Conservation (phyloP, 2,113 vertebrate species). For the Trochalopteron elliotii region DNA sequence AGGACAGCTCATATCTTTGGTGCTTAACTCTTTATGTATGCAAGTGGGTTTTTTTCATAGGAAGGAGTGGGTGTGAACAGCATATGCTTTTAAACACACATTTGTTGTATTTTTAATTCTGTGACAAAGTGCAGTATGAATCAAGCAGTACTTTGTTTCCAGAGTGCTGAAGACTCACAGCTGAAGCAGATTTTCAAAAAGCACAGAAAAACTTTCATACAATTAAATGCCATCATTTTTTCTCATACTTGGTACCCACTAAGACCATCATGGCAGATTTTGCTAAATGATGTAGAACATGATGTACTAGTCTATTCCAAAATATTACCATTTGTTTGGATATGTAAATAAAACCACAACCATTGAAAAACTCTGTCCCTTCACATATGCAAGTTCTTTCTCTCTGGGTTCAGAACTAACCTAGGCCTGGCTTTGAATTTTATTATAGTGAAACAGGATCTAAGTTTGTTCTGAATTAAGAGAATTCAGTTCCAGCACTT, state of each 20-base stretch:
- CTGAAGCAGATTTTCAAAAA: neutral
- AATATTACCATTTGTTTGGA: neutral
- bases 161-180: neutral
- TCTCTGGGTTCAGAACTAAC: neutral
- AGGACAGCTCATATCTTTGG: neutral
- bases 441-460: neutral
- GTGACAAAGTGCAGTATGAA: neutral
- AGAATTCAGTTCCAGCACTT: neutral
- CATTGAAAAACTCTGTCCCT: neutral
- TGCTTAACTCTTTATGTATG: neutral
- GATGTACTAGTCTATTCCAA: neutral
- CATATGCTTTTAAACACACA: neutral
- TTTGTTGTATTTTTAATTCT: neutral
- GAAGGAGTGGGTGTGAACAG: neutral
- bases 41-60: neutral
- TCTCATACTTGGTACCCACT: neutral
- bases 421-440: neutral
- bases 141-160: neutral
- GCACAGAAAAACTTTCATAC: neutral
- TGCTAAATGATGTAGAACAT: neutral
- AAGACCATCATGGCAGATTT: neutral
- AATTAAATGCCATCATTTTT: neutral
- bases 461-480: neutral
- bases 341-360: neutral
- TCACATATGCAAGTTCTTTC: neutral